Evolutionary conservation across 2,113 vertebrate genomes (phyloP).

Genomic region (Colinus virginianus): DNA sequence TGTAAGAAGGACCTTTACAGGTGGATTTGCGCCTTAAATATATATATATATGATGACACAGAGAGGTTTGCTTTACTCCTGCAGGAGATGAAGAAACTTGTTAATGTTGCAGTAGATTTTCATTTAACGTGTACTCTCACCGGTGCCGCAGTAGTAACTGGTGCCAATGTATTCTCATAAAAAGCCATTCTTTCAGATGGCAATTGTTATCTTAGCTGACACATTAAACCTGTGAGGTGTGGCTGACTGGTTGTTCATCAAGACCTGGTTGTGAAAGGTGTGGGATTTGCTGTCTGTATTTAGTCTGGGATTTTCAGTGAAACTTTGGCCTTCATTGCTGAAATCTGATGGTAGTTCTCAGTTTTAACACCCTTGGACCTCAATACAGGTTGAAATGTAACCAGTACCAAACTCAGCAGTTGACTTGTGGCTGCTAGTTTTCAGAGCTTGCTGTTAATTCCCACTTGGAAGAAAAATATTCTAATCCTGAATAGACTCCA

Average conservation of each 20-base stretch:
- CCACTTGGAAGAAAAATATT: neutral
- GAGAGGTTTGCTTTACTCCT: neutral
- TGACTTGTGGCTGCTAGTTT: neutral
- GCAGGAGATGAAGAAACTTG: neutral
- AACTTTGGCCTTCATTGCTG: neutral
- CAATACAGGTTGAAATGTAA: neutral
- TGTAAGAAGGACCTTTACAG: neutral
- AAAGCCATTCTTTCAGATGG: neutral
- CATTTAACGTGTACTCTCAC: neutral
- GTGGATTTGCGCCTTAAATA: neutral
- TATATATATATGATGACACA: rapidly evolving
- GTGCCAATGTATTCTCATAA: neutral
- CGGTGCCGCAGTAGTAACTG: too few relatives aligned
- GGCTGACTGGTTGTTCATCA: neutral
- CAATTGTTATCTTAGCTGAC: neutral
- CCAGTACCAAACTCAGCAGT: neutral
- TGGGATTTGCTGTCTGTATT: neutral
- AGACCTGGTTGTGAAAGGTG: neutral
- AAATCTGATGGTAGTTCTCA: neutral
- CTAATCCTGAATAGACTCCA: neutral
- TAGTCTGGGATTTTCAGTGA: neutral
- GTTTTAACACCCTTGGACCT: neutral
- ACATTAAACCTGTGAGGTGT: neutral
- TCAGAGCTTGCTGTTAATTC: neutral
- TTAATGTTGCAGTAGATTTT: neutral